These are phyloP conservation scores for Troglohyphantes excavatus DNA, from an alignment of 2,888 invertebrate species.

Conservation along the genomic window DNA sequence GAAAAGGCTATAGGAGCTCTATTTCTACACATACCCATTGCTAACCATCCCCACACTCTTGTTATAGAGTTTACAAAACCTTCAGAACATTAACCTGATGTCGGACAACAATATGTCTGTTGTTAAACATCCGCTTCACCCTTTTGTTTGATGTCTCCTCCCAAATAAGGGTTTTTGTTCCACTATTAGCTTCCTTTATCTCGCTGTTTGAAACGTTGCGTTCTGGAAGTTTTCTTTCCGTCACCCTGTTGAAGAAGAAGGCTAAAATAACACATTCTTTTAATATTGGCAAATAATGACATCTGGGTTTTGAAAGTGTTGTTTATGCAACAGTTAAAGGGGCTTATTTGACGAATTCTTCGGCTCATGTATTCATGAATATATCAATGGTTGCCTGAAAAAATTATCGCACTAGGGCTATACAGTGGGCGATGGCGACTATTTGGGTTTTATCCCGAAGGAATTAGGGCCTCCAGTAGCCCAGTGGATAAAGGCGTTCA, in stretches of 20 bases:
- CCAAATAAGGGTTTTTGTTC: conserved; percentile 6
- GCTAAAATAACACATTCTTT: not conserved
- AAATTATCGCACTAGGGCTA: too few species aligned
- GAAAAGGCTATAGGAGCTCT: not conserved
- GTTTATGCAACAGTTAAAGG: too few species aligned
- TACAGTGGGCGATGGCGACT: too few species aligned
- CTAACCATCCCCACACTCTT: not conserved
- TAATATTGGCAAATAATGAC: not conserved
- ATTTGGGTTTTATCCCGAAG: too few species aligned
- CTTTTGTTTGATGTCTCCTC: conserved; percentile 37
- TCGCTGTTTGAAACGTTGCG: not conserved
- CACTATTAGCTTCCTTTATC: not conserved
- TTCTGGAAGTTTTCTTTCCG: conserved; percentile 5
- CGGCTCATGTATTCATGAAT: too few species aligned
- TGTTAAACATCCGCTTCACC: conserved; percentile 27
- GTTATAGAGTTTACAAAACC: conserved; percentile 24
- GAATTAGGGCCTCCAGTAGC: too few species aligned
- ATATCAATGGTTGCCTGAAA: too few species aligned
- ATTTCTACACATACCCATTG: not conserved
- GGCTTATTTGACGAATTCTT: too few species aligned
- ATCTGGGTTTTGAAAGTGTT: not conserved
- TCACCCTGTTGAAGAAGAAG: not conserved
- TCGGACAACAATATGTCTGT: conserved; percentile 21
- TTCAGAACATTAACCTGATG: conserved; percentile 18
- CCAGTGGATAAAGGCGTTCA: too few species aligned